phyloP scores from a whole-genome alignment of 2,888 invertebrate genomes.

The Drosophila pegasa region DNA sequence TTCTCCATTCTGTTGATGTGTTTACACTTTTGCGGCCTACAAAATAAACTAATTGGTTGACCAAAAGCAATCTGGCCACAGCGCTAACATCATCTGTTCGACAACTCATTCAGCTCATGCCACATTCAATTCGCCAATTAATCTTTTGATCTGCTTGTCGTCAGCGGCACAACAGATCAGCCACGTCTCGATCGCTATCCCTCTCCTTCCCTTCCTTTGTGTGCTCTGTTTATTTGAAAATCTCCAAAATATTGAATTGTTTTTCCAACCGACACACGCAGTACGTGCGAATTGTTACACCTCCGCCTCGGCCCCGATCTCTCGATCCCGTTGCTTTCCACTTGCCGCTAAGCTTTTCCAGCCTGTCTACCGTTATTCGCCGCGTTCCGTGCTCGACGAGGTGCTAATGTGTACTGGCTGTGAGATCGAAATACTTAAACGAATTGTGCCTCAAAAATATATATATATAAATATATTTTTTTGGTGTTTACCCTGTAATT shows the following conservation, averaged over 20 bases:
- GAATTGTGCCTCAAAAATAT: slow-evolving; percentile 2
- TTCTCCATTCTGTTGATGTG: slow-evolving; percentile 82
- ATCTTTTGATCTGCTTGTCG: slow-evolving; percentile 51
- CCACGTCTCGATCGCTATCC: slow-evolving; percentile 4
- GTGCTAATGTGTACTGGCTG: slow-evolving; percentile 64
- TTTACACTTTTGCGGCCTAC: slow-evolving; percentile 63
- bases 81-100: slow-evolving; percentile 14
- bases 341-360: slow-evolving; percentile 16
- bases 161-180: slow-evolving; percentile 4
- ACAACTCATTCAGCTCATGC: slow-evolving; percentile 32
- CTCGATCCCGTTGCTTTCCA: slow-evolving; percentile 6
- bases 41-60: slow-evolving; percentile 44
- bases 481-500: slow-evolving; percentile 11
- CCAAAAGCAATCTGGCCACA: slow-evolving; percentile 37
- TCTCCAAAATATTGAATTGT: slow-evolving; percentile 62
- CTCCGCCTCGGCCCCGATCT: slow-evolving; percentile 23
- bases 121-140: slow-evolving; percentile 44
- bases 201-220: neutral
- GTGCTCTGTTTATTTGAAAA: slow-evolving; percentile 56
- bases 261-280: slow-evolving; percentile 44
- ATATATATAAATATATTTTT: neutral
- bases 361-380: slow-evolving; percentile 35
- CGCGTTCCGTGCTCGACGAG: slow-evolving; percentile 55
- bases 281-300: slow-evolving; percentile 57
- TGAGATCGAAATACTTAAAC: slow-evolving; percentile 18